These are phyloP conservation scores for Mamestra brassicae DNA, from an alignment of 2,888 invertebrate species.

Conservation along the genomic window DNA sequence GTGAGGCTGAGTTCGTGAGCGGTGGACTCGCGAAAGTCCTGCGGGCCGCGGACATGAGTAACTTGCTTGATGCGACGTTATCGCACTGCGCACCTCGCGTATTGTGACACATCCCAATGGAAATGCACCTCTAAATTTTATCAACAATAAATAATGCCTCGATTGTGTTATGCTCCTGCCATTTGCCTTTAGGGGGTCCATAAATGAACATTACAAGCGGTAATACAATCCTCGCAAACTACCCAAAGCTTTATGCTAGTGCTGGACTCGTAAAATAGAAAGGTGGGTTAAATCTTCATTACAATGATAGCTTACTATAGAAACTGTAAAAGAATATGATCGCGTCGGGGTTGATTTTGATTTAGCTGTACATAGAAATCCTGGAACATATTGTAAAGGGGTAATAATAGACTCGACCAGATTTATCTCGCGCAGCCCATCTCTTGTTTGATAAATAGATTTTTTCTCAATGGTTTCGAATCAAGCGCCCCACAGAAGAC, in stretches of 20 bases:
- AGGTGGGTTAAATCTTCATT: conserved; percentile 52
- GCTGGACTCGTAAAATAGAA: conserved; percentile 43
- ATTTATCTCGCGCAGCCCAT: conserved; percentile 86
- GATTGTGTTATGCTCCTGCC: conserved; percentile 15
- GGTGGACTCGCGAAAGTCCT: conserved; percentile 75
- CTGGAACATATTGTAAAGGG: conserved; percentile 82
- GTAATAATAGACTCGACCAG: conserved; percentile 84
- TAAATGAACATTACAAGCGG: neutral
- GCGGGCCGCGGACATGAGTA: conserved; percentile 75
- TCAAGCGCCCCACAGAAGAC: conserved; percentile 78
- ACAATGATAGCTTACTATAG: conserved; percentile 57
- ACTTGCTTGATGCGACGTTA: conserved; percentile 78
- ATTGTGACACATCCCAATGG: conserved; percentile 49
- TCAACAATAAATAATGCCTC: conserved; percentile 29
- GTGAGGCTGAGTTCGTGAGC: conserved; percentile 86
- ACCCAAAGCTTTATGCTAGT: conserved; percentile 9
- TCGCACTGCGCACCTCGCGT: conserved; percentile 62
- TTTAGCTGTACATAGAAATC: conserved; percentile 66
- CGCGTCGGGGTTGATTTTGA: conserved; percentile 65
- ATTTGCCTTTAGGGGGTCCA: conserved; percentile 7
- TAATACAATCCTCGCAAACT: conserved; percentile 41
- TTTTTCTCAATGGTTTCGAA: conserved; percentile 84
- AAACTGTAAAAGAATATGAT: conserved; percentile 63
- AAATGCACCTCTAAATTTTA: conserved; percentile 32
- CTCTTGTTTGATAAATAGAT: conserved; percentile 87